phyloP scores from a whole-genome alignment of 2,888 invertebrate species.

The Oscheius sp. region DNA sequence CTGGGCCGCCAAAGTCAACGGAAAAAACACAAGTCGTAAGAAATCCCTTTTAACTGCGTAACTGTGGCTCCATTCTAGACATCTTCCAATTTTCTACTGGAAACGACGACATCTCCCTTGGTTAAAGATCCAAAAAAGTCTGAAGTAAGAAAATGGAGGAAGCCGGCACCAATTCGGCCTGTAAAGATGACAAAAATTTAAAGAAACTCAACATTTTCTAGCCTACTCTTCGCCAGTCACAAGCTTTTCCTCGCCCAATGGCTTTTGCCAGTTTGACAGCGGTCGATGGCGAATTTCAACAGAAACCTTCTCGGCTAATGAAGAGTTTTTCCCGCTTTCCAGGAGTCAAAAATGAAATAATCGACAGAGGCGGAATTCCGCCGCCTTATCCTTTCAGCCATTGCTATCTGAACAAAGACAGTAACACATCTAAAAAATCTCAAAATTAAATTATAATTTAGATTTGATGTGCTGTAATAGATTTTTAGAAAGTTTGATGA shows the following conservation, averaged over 20 bases:
- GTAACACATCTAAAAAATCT: slow-evolving; percentile 1
- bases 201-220: background rate
- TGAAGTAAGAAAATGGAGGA: slow-evolving; percentile 12
- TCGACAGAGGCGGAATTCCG: background rate
- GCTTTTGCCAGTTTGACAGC: slow-evolving; percentile 8
- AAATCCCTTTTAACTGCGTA: background rate
- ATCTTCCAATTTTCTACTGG: background rate
- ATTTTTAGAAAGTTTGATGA: slow-evolving; percentile 46
- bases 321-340: background rate
- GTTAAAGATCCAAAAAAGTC: background rate
- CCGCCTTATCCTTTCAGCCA: slow-evolving; percentile 41
- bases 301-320: background rate
- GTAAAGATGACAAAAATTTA: background rate
- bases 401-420: slow-evolving; percentile 37
- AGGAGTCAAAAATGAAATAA: slow-evolving; percentile 21
- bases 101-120: slow-evolving; percentile 1
- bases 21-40: slow-evolving; percentile 7
- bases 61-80: slow-evolving; percentile 7
- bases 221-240: background rate
- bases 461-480: slow-evolving; percentile 56
- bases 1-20: background rate
- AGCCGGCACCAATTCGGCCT: background rate
- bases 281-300: background rate
- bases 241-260: background rate
- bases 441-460: slow-evolving; percentile 1